Percentiles rank a stretch among this genome's conserved stretches.
phyloP scores from a whole-genome alignment of 1,140 invertebrate species.

The Atta colombica region DNA sequence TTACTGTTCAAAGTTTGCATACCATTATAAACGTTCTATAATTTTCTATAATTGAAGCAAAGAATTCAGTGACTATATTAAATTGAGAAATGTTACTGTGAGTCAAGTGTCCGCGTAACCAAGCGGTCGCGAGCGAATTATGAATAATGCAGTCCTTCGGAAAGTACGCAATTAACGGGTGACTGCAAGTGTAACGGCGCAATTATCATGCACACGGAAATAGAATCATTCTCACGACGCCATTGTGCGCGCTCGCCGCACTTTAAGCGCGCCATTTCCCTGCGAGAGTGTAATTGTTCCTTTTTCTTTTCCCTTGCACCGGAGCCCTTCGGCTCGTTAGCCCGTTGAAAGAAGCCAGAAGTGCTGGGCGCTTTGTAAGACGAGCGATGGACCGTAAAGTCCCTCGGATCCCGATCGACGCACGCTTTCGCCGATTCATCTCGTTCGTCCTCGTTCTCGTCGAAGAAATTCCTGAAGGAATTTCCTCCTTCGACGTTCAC shows the following conservation, averaged over 20 bases:
- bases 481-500: slow-evolving; percentile 65
- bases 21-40: not conserved
- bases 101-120: slow-evolving; percentile 47
- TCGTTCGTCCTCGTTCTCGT: slow-evolving; percentile 48
- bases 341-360: slow-evolving; percentile 73
- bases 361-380: slow-evolving; percentile 72
- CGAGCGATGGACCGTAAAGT: slow-evolving; percentile 77
- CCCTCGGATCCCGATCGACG: slow-evolving; percentile 73
- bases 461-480: slow-evolving; percentile 50
- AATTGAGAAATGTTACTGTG: slow-evolving; percentile 12
- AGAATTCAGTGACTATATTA: slow-evolving; percentile 20
- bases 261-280: slow-evolving; percentile 75
- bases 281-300: slow-evolving; percentile 72
- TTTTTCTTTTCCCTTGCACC: slow-evolving; percentile 64
- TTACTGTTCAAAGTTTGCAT: not conserved
- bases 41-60: slow-evolving; percentile 21
- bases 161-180: slow-evolving; percentile 66
- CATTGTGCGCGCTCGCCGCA: slow-evolving; percentile 69
- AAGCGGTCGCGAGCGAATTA: slow-evolving; percentile 48
- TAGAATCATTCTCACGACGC: slow-evolving; percentile 71
- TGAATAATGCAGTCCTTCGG: slow-evolving; percentile 62
- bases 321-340: slow-evolving; percentile 73
- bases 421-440: slow-evolving; percentile 72
- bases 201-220: slow-evolving; percentile 74
- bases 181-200: slow-evolving; percentile 45